Evolutionary conservation across 1,140 invertebrate species (phyloP).

Genomic region (Galleria mellonella): DNA sequence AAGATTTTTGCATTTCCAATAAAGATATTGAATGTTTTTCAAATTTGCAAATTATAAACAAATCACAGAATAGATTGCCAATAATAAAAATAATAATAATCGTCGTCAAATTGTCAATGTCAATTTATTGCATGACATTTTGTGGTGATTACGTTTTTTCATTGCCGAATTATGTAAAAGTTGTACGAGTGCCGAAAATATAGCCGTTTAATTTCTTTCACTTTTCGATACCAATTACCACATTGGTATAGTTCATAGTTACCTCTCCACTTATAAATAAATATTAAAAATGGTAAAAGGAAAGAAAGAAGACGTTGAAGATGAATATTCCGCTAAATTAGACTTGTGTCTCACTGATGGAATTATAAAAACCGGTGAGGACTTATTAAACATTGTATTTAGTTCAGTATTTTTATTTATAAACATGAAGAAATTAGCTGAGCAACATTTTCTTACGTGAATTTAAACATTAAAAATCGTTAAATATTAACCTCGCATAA

Average conservation of each 20-base stretch:
- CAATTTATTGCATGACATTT: slow-evolving; percentile 14
- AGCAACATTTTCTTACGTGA: no score
- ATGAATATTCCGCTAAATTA: slow-evolving; percentile 74
- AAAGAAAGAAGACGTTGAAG: slow-evolving; percentile 55
- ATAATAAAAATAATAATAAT: no score
- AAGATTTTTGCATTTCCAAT: no score
- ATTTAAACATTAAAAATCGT: no score
- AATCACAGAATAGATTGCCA: no score
- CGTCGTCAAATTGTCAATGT: slow-evolving; percentile 11
- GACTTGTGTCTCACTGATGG: slow-evolving; percentile 78
- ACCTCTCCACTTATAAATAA: slow-evolving; percentile 5
- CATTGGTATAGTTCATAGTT: not conserved
- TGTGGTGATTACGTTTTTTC: slow-evolving; percentile 7
- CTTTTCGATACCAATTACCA: no score
- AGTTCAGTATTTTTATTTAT: no score
- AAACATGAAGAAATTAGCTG: no score
- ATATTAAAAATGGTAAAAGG: slow-evolving; percentile 35
- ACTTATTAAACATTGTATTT: not conserved
- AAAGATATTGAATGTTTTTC: no score
- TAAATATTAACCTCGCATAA: no score
- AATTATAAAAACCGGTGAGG: slow-evolving; percentile 77
- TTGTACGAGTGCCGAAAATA: not conserved
- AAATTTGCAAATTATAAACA: no score
- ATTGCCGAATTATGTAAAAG: slow-evolving; percentile 58
- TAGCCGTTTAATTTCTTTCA: no score